Conservation (phyloP, 2,888 invertebrate species). For the Drosophila neonasuta region DNA sequence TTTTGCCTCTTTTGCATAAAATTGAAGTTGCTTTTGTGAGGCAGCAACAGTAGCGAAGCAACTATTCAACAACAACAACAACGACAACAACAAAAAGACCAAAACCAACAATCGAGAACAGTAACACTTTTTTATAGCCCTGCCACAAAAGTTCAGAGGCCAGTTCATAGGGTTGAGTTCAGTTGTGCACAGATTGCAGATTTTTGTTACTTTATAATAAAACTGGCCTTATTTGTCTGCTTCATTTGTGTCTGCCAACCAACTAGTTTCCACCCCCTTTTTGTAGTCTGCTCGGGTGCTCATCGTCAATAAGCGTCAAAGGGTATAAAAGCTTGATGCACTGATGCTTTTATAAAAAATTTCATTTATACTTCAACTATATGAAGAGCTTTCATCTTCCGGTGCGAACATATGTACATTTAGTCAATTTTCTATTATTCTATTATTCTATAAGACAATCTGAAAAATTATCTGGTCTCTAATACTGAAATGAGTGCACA, state of each 20-base stretch:
- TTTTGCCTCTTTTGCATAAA: slow-evolving; percentile 64
- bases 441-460: too few species aligned
- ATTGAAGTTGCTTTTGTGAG: slow-evolving; percentile 35
- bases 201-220: slow-evolving; percentile 76
- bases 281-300: slow-evolving; percentile 13
- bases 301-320: background rate
- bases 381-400: background rate
- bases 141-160: slow-evolving; percentile 59
- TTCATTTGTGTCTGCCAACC: slow-evolving; percentile 28
- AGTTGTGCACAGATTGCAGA: slow-evolving; percentile 50
- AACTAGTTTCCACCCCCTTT: slow-evolving; percentile 29
- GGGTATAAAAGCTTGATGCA: background rate
- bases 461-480: too few species aligned
- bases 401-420: background rate
- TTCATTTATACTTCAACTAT: background rate
- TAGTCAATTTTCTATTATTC: too few species aligned
- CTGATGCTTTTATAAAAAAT: background rate
- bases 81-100: slow-evolving; percentile 2
- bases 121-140: slow-evolving; percentile 40
- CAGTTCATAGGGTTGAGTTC: slow-evolving; percentile 57
- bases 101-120: slow-evolving; percentile 15
- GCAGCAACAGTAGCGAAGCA: slow-evolving; percentile 23
- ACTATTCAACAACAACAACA: slow-evolving; percentile 27
- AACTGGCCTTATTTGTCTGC: slow-evolving; percentile 67
- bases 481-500: too few species aligned